Percentiles rank a stretch among this genome's conserved stretches.
These are phyloP conservation scores for Protobothrops flavoviridis DNA, from an alignment of 2,113 vertebrate genomes.

Conservation along the genomic window DNA sequence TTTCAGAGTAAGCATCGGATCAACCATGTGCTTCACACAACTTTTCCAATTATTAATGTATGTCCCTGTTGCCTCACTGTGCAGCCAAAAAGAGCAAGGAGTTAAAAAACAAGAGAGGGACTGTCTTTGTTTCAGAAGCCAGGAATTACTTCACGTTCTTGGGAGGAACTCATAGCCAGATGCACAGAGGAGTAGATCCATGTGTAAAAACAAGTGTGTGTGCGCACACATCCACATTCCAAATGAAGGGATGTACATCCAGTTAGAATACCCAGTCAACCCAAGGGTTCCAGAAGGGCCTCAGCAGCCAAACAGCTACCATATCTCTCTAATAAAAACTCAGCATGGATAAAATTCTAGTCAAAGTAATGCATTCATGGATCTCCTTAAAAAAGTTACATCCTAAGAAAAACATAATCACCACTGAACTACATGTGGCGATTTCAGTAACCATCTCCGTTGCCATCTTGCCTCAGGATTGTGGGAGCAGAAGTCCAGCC, in stretches of 20 bases:
- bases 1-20: slow-evolving; percentile 20
- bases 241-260: slow-evolving; percentile 41
- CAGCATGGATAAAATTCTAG: neutral
- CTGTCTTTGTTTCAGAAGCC: slow-evolving; percentile 55
- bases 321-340: neutral
- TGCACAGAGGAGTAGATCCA: slow-evolving; percentile 60
- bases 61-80: neutral
- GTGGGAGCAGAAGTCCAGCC: neutral
- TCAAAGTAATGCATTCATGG: neutral
- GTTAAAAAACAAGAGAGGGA: slow-evolving; percentile 59
- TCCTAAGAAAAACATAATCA: neutral
- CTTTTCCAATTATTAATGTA: slow-evolving; percentile 25
- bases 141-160: slow-evolving; percentile 73
- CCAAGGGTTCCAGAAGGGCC: slow-evolving; percentile 62
- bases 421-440: neutral
- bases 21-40: neutral
- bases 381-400: neutral
- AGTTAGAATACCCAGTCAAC: slow-evolving; percentile 47
- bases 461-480: neutral
- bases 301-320: neutral
- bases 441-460: neutral
- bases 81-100: slow-evolving; percentile 48
- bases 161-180: slow-evolving; percentile 72
- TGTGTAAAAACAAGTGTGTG: slow-evolving; percentile 59
- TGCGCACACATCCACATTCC: slow-evolving; percentile 27